Evolutionary conservation across 2,888 invertebrate species (phyloP), one percentile per base, ranked within the genome.

Genomic region (Ceramica pisi): DNA sequence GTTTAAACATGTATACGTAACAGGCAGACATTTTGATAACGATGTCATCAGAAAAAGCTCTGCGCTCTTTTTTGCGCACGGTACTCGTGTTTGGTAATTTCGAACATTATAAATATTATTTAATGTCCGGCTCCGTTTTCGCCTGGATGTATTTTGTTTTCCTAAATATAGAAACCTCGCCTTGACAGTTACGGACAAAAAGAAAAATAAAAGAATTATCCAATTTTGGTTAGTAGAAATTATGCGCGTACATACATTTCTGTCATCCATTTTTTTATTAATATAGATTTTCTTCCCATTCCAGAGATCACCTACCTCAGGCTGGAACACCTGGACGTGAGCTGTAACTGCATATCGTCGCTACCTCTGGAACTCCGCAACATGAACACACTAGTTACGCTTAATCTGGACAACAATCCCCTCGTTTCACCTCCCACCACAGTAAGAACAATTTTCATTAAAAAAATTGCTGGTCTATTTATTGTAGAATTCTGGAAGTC

Each of bases 391-490:
- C 96, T 99, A 84, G 97, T 98, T 85, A 98, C 98, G 80, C 96
- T 99, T 73, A 96, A 97, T 88, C 96, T 99, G 87, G 98, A 98
- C 89, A 98, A 99, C 92, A 99, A 99, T 94, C 99, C 99, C 46
- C 96, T 99, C 65, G 98, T 98, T 80, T 98, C 98, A 85, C 99
- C 99, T 80, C 99, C 99, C 78, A 98, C 99, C 82, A 98, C 98
- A 94, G 99, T 99, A 96, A 97, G 98, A 79, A 69, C 16, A 4
- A 14, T 41, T 41, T 41, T 41, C 41, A 41, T 41, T 38, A 0
- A 14, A 4, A 10, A 41, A 41, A 14, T 14, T 14, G 14, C 41
- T 41, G 41, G 9, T 14, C 1, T 14, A n/a, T 41, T 14, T 41
- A 14, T 41, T 5, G 14, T 4, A 12, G 12, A 41, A 16, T 0